Evolutionary conservation across 2,888 invertebrate species (phyloP), one percentile per base, ranked within the genome.

Genomic region (Nomada lathburiana): DNA sequence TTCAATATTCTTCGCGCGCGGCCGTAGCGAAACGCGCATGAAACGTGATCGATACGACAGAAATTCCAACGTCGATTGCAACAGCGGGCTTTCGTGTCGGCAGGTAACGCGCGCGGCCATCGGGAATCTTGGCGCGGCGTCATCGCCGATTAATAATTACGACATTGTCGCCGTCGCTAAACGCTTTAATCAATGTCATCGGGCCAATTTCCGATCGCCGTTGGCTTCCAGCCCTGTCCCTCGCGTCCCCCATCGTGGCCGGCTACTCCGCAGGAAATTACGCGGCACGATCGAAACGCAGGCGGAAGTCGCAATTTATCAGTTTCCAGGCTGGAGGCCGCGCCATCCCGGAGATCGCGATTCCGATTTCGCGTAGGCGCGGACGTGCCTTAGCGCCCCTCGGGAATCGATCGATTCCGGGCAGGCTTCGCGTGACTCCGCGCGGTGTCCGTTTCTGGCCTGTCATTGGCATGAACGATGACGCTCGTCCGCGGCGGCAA

Each of bases 111-210:
- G 62, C 26, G 80, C 70, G 63, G 78, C 18, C 76, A 80, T 77
- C 62, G 77, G 76, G 75, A 86, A 84, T 86, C 88, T 88, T 82
- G 88, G 77, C 80, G 83, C 81, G 83, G 79, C 86, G 79, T 88
- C 88, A 86, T 86, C 88, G 90, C 90, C 92, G 92, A 93, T 93
- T 93, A 92, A 93, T 94, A 93, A 93, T 93, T 92, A 93, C 91
- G 88, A 88, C 90, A 91, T 90, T 90, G 92, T 89, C 88, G 89
- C 82, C 89, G 85, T 69, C 88, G 91, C 89, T 93, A 93, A 93
- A 92, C 92, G 92, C 92, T 93, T 93, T 93, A 94, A 94, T 93
- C 93, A 94, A 93, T 93, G 93, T 93, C 94, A 93, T 93, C 94
- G 93, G 93, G 92, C 93, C 93, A 94, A 93, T 94, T 93, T 93